phyloP scores from a whole-genome alignment of 2,113 vertebrate species.

The Aptenodytes forsteri region DNA sequence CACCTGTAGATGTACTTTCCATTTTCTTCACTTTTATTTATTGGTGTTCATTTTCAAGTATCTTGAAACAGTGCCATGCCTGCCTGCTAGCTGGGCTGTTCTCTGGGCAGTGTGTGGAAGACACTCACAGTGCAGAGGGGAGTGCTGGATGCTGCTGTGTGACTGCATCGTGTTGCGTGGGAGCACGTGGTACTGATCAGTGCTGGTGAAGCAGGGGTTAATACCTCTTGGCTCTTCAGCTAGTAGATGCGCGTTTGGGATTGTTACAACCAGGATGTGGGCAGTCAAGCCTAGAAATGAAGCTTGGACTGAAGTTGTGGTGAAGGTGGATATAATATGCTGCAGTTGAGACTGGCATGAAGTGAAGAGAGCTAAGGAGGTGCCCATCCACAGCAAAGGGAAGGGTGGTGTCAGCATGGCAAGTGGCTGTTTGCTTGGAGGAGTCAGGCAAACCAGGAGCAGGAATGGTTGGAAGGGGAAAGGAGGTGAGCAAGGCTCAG shows the following conservation, averaged over 20 bases:
- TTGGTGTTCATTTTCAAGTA: not conserved
- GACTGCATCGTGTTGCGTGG: accelerated
- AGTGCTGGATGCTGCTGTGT: not conserved
- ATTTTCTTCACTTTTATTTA: not conserved
- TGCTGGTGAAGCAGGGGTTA: not conserved
- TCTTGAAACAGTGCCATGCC: not conserved
- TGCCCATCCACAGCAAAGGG: not conserved
- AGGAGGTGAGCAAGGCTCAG: not conserved
- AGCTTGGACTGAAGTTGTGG: not conserved
- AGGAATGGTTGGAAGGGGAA: not conserved
- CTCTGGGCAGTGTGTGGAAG: not conserved
- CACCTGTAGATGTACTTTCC: accelerated
- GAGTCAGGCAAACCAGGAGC: not conserved
- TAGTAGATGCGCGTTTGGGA: not conserved
- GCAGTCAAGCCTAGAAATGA: not conserved
- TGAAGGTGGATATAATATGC: not conserved
- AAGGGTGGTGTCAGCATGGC: not conserved
- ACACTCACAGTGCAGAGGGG: not conserved
- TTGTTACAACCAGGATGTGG: not conserved
- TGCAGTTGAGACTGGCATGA: not conserved
- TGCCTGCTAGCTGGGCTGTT: not conserved
- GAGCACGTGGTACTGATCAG: not conserved
- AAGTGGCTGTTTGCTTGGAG: not conserved
- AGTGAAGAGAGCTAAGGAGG: not conserved
- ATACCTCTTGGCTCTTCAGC: not conserved